Conservation (phyloP, 2,113 vertebrate genomes). For the Puma concolor region DNA sequence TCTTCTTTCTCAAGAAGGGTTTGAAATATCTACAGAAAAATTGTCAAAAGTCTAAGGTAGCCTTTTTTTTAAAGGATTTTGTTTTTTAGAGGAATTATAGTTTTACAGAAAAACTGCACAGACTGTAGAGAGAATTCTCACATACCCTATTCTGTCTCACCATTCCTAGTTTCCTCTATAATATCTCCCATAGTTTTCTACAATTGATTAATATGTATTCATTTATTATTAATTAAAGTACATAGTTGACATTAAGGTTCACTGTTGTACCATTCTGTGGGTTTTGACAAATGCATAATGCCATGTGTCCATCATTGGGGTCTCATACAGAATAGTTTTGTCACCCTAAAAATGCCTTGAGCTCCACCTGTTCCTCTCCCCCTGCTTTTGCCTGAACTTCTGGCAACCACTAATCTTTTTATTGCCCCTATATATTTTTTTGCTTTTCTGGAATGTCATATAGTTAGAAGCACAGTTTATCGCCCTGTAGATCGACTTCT, state of each 20-base stretch:
- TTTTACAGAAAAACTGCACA: background rate
- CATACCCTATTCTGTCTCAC: background rate
- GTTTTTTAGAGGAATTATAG: background rate
- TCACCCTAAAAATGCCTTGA: background rate
- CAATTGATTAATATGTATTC: background rate
- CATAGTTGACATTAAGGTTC: background rate
- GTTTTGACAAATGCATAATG: background rate
- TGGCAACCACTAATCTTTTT: background rate
- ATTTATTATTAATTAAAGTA: background rate
- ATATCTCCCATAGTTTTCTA: background rate
- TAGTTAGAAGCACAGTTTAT: background rate
- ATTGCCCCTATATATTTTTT: background rate
- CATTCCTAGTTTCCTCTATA: background rate
- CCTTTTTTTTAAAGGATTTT: background rate
- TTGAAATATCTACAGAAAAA: background rate
- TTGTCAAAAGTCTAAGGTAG: background rate
- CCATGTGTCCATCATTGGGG: background rate
- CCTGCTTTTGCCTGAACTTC: background rate
- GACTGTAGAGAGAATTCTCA: background rate
- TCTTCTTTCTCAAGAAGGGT: background rate
- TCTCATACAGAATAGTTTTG: background rate
- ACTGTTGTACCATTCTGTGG: background rate
- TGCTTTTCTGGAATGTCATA: background rate
- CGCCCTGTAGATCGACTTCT: background rate
- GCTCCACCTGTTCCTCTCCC: background rate